Evolutionary conservation across 1,140 invertebrate species (phyloP).

Genomic region (Dendroctonus valens): DNA sequence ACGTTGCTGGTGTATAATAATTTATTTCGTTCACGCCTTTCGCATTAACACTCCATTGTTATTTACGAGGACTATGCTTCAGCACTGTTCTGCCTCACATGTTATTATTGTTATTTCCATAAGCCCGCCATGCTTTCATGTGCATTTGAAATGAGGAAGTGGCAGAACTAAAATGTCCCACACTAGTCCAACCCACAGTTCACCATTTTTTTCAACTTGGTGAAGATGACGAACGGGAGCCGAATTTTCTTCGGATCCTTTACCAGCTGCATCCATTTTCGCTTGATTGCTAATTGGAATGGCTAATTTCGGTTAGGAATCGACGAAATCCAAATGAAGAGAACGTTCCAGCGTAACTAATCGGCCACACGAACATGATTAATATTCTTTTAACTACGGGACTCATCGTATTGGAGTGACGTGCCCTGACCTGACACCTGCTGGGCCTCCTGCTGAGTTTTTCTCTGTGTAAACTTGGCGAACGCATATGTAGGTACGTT

Average conservation of each 20-base stretch:
- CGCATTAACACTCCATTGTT: slow-evolving; percentile 27
- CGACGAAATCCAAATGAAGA: neutral
- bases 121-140: neutral
- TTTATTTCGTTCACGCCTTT: slow-evolving; percentile 28
- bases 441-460: slow-evolving; percentile 21
- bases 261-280: neutral
- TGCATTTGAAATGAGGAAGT: slow-evolving; percentile 1
- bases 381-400: slow-evolving; percentile 25
- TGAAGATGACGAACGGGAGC: too few relatives aligned
- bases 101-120: slow-evolving; percentile 8
- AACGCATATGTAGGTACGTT: slow-evolving; percentile 19
- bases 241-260: too few relatives aligned
- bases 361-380: slow-evolving; percentile 26
- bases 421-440: slow-evolving; percentile 26
- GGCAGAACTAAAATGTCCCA: neutral
- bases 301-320: neutral
- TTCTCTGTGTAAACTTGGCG: slow-evolving; percentile 27
- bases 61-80: slow-evolving; percentile 23
- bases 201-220: too few relatives aligned
- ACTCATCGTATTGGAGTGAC: slow-evolving; percentile 22
- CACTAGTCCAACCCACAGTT: too few relatives aligned
- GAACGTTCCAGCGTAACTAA: slow-evolving; percentile 17
- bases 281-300: neutral
- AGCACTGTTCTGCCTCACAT: slow-evolving; percentile 22
- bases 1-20: slow-evolving; percentile 13